Evolutionary conservation across 2,888 invertebrate genomes (phyloP), one percentile per base, ranked within the genome.

Genomic region (Mylabris sibirica): DNA sequence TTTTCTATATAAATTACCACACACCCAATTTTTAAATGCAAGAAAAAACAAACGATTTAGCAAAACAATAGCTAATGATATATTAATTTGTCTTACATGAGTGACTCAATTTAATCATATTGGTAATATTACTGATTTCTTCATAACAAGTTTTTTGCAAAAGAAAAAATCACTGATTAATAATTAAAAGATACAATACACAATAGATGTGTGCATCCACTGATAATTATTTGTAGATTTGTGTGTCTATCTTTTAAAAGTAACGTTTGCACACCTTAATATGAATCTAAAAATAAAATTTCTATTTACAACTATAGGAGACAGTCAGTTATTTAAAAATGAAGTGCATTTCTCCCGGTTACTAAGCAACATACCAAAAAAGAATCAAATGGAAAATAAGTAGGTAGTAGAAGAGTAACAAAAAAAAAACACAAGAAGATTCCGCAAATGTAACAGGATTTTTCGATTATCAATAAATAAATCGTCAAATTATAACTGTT

Each of bases 271-370:
- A 68, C 68, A 68, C 68, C 68, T 61, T 59, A 53, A 53, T 53
- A 20, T 38, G 57, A 34, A 41, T 65, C 82, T 82, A 82, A 78
- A 82, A 81, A 81, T 82, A 83, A 69, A 65, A 65, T 73, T 72
- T 81, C 82, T 82, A 82, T 82, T 82, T 81, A 76, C 72, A 78
- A 77, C 75, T 71, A 71, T 22, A 11, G 71, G 79, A 77, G 78
- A 77, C 78, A 77, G 49, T 70, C 65, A 64, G 69, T 74, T 75
- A 74, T 73, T 76, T 80, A 81, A 82, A 83, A 82, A 81, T 77
- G 72, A 74, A 77, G 80, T 82, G 79, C 82, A 80, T 81, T 82
- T 81, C 79, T 78, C 80, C 80, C 77, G 41, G 78, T 75, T 74
- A 75, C 75, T 67, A 65, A 61, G 75, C 67, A 71, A 17, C 63